Conservation (phyloP, 2,113 vertebrate genomes). For the Ceyx melanurus region DNA sequence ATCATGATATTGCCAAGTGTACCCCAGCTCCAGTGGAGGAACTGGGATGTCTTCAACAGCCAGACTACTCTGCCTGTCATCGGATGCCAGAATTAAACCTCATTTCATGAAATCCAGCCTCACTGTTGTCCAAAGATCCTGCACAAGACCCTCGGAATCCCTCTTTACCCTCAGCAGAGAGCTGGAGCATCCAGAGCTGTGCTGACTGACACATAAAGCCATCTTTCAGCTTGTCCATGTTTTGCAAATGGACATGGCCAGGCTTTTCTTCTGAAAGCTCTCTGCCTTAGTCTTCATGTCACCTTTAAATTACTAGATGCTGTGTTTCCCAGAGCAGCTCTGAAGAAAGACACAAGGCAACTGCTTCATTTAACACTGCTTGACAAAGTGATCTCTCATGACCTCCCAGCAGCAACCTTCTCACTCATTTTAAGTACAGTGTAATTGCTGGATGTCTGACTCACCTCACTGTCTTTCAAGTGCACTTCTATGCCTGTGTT, state of each 20-base stretch:
- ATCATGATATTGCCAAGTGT: neutral
- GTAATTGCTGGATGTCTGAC: constrained; percentile 46
- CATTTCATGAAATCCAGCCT: neutral
- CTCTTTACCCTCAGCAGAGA: neutral
- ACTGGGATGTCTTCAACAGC: neutral
- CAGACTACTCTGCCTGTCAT: neutral
- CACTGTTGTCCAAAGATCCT: neutral
- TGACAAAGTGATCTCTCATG: constrained; percentile 34
- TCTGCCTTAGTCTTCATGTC: neutral
- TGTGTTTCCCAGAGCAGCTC: neutral
- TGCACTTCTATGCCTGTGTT: neutral
- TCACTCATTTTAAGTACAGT: constrained; percentile 33
- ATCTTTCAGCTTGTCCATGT: neutral
- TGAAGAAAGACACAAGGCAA: neutral
- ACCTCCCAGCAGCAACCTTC: constrained; percentile 34
- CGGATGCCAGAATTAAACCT: neutral
- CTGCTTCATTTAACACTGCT: constrained; percentile 44
- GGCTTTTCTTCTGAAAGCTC: neutral
- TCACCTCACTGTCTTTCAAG: constrained; percentile 15
- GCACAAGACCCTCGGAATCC: neutral
- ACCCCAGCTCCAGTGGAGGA: neutral
- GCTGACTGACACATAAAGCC: neutral
- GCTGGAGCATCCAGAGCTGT: neutral
- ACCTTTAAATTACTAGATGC: constrained; percentile 25
- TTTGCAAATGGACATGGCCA: neutral